A percentile compares a stretch with the other conserved stretches of the same genome.
These are phyloP conservation scores for Gallinago undulata DNA, from an alignment of 2,113 vertebrate genomes.

Conservation along the genomic window DNA sequence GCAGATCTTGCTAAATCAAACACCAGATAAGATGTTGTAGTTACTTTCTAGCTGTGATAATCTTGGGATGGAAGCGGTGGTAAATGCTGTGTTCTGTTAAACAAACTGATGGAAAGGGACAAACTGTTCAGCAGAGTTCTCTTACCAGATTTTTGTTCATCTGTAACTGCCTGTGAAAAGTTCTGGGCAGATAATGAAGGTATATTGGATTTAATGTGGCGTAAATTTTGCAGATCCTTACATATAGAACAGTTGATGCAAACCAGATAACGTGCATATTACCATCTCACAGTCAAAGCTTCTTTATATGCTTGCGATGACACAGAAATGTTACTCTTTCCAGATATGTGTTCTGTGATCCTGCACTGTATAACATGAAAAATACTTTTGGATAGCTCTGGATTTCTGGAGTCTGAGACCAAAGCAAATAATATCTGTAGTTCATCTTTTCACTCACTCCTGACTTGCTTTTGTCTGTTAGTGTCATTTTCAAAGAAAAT, in stretches of 20 bases:
- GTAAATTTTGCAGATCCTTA: neutral
- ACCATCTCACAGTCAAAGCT: neutral
- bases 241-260: neutral
- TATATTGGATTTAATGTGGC: neutral
- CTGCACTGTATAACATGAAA: neutral
- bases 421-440: neutral
- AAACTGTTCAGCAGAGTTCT: neutral
- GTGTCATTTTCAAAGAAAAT: neutral
- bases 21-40: neutral
- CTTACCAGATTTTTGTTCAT: neutral
- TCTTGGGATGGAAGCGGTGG: neutral
- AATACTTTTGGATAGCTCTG: neutral
- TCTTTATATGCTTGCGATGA: neutral
- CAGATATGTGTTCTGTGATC: neutral
- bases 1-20: neutral
- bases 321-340: neutral
- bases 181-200: neutral
- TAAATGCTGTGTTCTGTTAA: neutral
- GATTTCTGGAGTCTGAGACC: neutral
- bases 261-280: neutral
- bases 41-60: neutral
- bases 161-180: neutral
- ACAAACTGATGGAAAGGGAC: too few species aligned
- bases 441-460: neutral
- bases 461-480: neutral